Base-by-base conservation (phyloP, 53 echinoderm and acorn worm genomes). In the Pentamera pediparva region DNA sequence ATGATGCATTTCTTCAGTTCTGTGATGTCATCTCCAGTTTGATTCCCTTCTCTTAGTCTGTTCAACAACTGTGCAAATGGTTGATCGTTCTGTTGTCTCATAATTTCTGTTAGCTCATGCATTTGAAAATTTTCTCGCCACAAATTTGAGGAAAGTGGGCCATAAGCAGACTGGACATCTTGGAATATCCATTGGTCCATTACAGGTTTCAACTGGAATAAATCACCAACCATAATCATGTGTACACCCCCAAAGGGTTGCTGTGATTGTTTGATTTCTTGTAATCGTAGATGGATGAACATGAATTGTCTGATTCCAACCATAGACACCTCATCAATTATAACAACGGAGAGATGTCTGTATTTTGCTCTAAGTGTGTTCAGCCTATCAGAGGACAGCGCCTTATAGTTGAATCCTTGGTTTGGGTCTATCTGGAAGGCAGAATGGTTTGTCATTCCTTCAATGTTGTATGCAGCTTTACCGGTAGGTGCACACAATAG, bases 401-500 rank as follows among this genome's bases (percentile, higher is more conserved):
- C 39, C 36, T 63, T 63, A 25, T 38, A 63, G 9, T 38, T 35
- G n/a, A 62, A 47, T 65, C 40, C 45, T 30, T 52, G 34, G 32
- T 57, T 72, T 52, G 80, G 71, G 12, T 80, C 41, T 2, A 80
- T 80, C 18, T 56, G 24, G 20, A 80, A 80, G 9, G 80, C 71
- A 20, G 36, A 57, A 27, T 81, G 81, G 12, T 60, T 74, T 35
- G 81, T 81, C 2, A 12, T 4, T 5, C 81, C 74, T 24, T 59
- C 17, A 24, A 74, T 81, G 29, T 70, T 78, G 47, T 45, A 70
- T 24, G 84, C 84, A 31, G 84, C 84, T 70, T 77, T 83, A 34
- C 84, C 84, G 28, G 84, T 83, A 37, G 78, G 78, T 21, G 84
- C 84, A 56, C 55, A 62, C 1, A 83, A 28, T 13, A 83, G 6